phyloP scores from a whole-genome alignment of 2,888 invertebrate genomes.

The Tuberolachnus salignus region DNA sequence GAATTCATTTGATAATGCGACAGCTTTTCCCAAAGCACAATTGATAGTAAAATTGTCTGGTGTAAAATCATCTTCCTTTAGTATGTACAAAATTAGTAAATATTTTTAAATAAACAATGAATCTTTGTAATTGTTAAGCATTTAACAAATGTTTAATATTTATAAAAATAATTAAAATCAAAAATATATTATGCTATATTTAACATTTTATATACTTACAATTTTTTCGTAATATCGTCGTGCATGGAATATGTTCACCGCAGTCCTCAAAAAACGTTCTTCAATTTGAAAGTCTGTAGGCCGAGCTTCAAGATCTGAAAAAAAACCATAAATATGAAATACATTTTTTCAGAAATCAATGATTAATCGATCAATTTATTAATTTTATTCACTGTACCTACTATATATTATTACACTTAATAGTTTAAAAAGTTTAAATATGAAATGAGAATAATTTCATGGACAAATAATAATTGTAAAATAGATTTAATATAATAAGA shows the following conservation, averaged over 20 bases:
- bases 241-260: slow-evolving; percentile 95
- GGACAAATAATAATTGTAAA: neutral
- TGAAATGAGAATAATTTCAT: no score
- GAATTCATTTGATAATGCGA: slow-evolving; percentile 90
- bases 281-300: slow-evolving; percentile 99
- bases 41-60: slow-evolving; percentile 80
- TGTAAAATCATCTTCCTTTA: slow-evolving; percentile 65
- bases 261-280: slow-evolving; percentile 90
- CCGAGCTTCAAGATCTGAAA: slow-evolving; percentile 81
- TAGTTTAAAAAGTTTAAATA: no score
- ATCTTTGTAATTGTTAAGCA: neutral
- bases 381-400: no score
- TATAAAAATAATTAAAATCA: neutral
- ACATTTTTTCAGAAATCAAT: no score
- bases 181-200: neutral
- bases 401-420: no score
- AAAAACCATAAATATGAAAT: neutral
- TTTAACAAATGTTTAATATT: neutral
- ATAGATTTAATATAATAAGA: neutral
- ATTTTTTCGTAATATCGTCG: slow-evolving; percentile 74
- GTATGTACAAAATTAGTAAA: neutral
- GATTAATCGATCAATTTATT: no score
- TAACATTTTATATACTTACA: slow-evolving; percentile 56
- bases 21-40: slow-evolving; percentile 77
- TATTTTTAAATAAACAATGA: slow-evolving; percentile 23